phyloP scores from a whole-genome alignment of 2,113 vertebrate species.

The Regulus satrapa region DNA sequence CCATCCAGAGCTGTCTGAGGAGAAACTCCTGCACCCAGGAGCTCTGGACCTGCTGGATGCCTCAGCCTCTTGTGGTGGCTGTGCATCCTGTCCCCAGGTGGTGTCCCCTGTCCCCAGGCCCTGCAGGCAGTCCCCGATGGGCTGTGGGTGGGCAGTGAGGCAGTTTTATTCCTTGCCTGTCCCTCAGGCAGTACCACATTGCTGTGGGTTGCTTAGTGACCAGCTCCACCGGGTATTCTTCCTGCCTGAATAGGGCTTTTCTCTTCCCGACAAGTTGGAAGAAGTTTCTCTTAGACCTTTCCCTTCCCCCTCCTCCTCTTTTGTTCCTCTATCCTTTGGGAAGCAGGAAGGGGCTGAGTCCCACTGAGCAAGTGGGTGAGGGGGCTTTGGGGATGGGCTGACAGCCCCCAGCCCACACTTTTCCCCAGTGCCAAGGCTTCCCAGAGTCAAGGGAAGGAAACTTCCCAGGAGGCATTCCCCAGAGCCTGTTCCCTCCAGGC shows the following conservation, averaged over 20 bases:
- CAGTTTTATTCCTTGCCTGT: neutral
- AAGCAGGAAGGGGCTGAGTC: neutral
- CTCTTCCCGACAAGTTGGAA: constrained; percentile 14
- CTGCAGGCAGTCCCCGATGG: neutral
- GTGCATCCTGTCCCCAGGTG: neutral
- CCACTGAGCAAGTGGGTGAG: neutral
- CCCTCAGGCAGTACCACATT: neutral
- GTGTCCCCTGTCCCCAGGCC: neutral
- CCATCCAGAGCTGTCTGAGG: neutral
- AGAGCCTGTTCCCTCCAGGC: neutral
- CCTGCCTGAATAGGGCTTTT: constrained; percentile 61
- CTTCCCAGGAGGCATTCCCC: neutral
- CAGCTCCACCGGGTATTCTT: constrained; percentile 30
- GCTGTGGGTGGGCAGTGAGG: neutral
- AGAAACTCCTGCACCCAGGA: neutral
- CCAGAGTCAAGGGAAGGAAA: neutral
- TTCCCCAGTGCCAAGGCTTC: neutral
- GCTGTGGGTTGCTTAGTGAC: constrained; percentile 66
- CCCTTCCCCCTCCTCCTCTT: constrained; percentile 41
- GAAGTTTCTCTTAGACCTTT: constrained; percentile 34
- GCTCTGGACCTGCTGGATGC: neutral
- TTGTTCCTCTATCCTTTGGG: neutral
- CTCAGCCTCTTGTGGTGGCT: neutral
- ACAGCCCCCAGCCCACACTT: neutral
- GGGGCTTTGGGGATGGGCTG: neutral